Conservation (phyloP, 2,797 vertebrate species). For the Meda fulgida region DNA sequence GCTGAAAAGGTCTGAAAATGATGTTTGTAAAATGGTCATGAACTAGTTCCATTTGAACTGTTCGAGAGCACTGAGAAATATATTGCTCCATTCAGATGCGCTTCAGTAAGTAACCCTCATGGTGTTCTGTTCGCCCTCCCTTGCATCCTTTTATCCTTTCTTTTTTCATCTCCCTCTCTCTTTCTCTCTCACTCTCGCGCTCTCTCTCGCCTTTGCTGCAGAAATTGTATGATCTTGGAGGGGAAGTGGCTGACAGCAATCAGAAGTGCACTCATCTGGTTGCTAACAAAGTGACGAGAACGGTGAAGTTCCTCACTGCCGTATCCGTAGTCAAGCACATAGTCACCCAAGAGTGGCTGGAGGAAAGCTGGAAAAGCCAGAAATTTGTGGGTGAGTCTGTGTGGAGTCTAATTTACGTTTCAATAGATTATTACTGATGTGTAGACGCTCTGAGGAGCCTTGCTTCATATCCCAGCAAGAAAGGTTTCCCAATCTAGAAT, state of each 20-base stretch:
- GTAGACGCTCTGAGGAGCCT: neutral
- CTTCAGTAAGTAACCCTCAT: constrained; percentile 26
- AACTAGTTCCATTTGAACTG: constrained; percentile 7
- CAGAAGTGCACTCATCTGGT: constrained; percentile 93
- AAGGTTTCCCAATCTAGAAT: neutral
- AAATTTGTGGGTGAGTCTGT: constrained; percentile 87
- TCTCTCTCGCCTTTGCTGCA: constrained; percentile 62
- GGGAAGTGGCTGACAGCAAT: constrained; percentile 87
- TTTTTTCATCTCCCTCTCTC: neutral
- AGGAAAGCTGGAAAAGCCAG: constrained; percentile 94
- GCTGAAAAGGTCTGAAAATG: constrained; percentile 16
- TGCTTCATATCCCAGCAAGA: neutral
- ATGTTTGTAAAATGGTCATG: constrained; percentile 31
- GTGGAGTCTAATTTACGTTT: neutral
- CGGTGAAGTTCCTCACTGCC: constrained; percentile 95
- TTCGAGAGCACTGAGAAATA: constrained; percentile 38
- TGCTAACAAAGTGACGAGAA: constrained; percentile 92
- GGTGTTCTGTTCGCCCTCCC: neutral
- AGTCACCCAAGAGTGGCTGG: constrained; percentile 93
- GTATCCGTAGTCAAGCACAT: constrained; percentile 93
- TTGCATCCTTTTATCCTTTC: neutral
- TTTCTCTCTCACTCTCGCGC: no score
- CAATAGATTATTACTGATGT: neutral
- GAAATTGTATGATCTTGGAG: constrained; percentile 92
- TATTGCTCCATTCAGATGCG: constrained; percentile 37